Base-by-base conservation (phyloP, 2,797 vertebrate species). In the Gymnocypris eckloni region DNA sequence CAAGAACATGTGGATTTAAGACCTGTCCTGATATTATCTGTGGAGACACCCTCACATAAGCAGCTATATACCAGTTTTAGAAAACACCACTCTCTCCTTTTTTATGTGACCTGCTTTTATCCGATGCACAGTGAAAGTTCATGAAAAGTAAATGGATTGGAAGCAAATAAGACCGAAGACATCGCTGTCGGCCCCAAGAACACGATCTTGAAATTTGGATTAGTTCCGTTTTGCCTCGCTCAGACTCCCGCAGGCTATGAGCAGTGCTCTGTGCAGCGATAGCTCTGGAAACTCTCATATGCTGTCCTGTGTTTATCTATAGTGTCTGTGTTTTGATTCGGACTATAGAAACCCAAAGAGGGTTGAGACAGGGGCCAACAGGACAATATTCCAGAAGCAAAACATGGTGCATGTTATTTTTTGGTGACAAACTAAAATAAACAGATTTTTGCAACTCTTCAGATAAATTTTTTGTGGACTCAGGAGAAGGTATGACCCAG, bases 281-380 rank as follows among this genome's bases (percentile, higher is more conserved):
- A 91, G 92, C 93, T 91, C 90, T 93, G 92, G 92, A 92, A 94
- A 93, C 93, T 92, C 88, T 91, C 92, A 90, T 86, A 86, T 92
- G 92, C 88, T 92, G 92, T 91, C 89, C 91, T 75, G n/a, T 94
- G 94, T 95, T 95, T 90, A 92, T 93, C 89, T 92, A 92, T 93
- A 86, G 89, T 93, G 93, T 94, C 93, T 95, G 94, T 94, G 93
- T 95, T 96, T 96, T 94, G 93, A 95, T 95, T 83, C 83, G 84
- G 90, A 95, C 93, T 94, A 93, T 93, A 91, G 92, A 92, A 90
- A 89, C 88, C 91, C 91, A 90, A 92, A 91, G 86, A 88, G 90
- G 89, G 87, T 93, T 89, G 92, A 92, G 92, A 94, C 92, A 91
- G 87, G 89, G 89, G 92, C 89, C 81, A 86, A 90, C 72, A 90